Base-by-base conservation (phyloP, 2,113 vertebrate genomes). In the Microcebus jonahi region DNA sequence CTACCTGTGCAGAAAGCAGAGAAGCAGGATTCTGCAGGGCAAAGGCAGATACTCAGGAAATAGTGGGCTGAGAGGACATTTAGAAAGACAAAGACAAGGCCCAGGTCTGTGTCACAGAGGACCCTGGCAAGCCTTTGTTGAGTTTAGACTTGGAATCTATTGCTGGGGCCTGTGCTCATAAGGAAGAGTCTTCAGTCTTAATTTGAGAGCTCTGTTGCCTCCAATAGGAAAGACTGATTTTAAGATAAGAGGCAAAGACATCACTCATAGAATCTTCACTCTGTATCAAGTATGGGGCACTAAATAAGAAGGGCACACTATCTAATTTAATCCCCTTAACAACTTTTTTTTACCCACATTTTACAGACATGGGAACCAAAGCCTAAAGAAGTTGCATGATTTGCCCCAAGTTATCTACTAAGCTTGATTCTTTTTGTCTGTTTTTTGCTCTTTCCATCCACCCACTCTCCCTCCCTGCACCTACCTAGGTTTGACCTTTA, bases 1-100 rank as follows among this genome's bases (percentile, higher is more conserved):
- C 45, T 50, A 68, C 80, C 79, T 94, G 53, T 92, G 96, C 53
- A 85, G 77, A 93, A 97, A 91, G 36, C 86, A 87, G 88, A 93
- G 29, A 17, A 50, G 31, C 42, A 85, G 79, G n/a, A 70, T 91
- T 34, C 36, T 36, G 45, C 29, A 73, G 25, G 57, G 36, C 3
- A 83, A 91, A 86, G 48, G 75, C n/a, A 96, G 63, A 65, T 73
- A 36, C 59, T 94, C 42, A 65, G 67, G 21, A 94, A 88, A 45
- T 39, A 82, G 31, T 45, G 57, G 76, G 39, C 34, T 63, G 23
- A 91, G 65, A 95, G 9, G 10, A 80, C 45, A 50, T 88, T 84
- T 93, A 68, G 70, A 88, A 84, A 97, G 42, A 94, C n/a, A 95
- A 91, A 95, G 79, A 7, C 34, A 73, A 55, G 55, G 39, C 36